Conservation (phyloP, 2,113 vertebrate genomes). For the Anarhynchus alexandrinus region DNA sequence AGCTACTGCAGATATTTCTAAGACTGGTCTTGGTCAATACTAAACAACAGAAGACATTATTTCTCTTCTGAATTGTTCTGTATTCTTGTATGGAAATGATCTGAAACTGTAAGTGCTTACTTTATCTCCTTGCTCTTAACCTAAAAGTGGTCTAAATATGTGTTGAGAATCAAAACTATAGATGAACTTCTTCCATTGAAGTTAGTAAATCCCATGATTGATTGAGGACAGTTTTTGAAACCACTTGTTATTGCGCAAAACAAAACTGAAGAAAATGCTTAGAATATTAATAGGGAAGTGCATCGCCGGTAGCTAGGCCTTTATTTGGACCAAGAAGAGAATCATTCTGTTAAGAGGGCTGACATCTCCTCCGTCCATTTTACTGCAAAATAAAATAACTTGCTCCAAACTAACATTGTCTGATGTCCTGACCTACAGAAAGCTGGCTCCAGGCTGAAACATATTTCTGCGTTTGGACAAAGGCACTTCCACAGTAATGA, state of each 20-base stretch:
- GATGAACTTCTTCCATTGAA: not conserved
- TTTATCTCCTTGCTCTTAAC: not conserved
- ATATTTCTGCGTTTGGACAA: not conserved
- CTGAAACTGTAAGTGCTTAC: not conserved
- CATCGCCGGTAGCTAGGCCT: not conserved
- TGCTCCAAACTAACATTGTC: not conserved
- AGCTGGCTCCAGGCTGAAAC: conserved; percentile 1
- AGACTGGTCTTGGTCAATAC: not conserved
- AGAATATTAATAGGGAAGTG: not conserved
- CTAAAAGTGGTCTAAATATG: not conserved
- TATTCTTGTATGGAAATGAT: not conserved
- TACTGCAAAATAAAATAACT: not conserved
- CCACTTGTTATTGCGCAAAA: not conserved
- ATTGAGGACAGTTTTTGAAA: not conserved
- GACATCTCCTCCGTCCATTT: not conserved
- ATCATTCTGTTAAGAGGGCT: not conserved
- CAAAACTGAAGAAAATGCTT: not conserved
- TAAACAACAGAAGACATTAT: not conserved
- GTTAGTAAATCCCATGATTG: not conserved
- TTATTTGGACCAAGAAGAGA: not conserved
- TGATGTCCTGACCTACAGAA: not conserved
- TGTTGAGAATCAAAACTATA: not conserved
- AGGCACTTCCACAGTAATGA: not conserved
- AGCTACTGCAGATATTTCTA: not conserved
- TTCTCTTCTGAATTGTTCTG: not conserved